Evolutionary conservation across 2,797 vertebrate genomes (phyloP).

Genomic region (Tokudaia tokunoshimensis): DNA sequence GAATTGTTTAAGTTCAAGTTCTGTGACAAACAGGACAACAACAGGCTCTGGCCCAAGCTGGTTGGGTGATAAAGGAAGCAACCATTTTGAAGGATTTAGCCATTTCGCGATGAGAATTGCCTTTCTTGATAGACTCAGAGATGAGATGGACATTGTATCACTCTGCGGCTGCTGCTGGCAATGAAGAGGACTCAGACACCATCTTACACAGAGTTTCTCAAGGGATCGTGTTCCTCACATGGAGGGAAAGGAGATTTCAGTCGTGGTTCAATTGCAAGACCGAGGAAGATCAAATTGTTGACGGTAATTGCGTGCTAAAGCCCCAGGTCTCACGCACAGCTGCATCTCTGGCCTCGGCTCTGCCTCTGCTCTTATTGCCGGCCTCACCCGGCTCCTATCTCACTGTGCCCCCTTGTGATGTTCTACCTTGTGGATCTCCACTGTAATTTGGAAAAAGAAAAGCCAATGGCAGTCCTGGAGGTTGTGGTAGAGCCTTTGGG

Average conservation of each 20-base stretch:
- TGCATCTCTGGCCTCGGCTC: neutral
- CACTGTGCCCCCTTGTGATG: neutral
- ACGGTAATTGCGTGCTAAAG: neutral
- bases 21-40: neutral
- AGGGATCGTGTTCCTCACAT: neutral
- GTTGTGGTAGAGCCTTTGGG: neutral
- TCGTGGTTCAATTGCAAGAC: too few relatives aligned
- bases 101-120: neutral
- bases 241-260: neutral
- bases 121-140: neutral
- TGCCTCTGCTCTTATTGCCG: fast-evolving
- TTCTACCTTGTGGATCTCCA: too few relatives aligned
- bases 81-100: neutral
- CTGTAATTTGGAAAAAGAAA: neutral
- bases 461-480: neutral
- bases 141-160: neutral
- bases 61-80: neutral
- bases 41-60: neutral
- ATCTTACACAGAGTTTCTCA: neutral
- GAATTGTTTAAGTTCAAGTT: neutral
- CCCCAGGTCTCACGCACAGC: neutral
- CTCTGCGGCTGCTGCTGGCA: neutral
- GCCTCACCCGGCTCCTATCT: too few relatives aligned
- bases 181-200: neutral
- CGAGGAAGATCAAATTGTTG: neutral